Evolutionary conservation across 2,888 invertebrate genomes (phyloP).

Genomic region (Nymphalis urticae): DNA sequence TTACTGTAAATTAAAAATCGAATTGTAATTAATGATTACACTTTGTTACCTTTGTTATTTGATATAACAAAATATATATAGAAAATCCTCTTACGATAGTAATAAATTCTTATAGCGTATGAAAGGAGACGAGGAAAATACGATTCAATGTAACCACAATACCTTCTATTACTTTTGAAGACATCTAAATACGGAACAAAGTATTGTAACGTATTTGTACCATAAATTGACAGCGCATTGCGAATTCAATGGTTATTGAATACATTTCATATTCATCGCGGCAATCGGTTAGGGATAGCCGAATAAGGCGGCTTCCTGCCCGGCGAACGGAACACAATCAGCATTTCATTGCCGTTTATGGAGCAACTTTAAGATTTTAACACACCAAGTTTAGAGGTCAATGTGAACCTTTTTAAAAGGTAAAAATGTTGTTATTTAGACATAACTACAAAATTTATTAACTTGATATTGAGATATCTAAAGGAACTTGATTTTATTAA

Average conservation of each 20-base stretch:
- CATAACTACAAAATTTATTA: neutral
- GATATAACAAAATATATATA: too few species aligned
- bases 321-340: slow-evolving; percentile 53
- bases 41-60: too few species aligned
- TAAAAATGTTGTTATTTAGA: neutral
- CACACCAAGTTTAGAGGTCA: slow-evolving; percentile 4
- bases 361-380: slow-evolving; percentile 24
- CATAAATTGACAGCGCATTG: slow-evolving; percentile 27
- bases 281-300: slow-evolving; percentile 44
- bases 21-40: too few species aligned
- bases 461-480: too few species aligned
- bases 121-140: slow-evolving; percentile 9
- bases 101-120: neutral
- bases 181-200: slow-evolving; percentile 21
- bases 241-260: slow-evolving; percentile 35
- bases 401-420: neutral
- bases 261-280: slow-evolving; percentile 43
- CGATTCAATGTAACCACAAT: neutral
- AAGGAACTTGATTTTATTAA: too few species aligned
- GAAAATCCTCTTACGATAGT: neutral
- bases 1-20: too few species aligned
- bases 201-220: slow-evolving; percentile 19
- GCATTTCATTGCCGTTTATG: slow-evolving; percentile 56
- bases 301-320: slow-evolving; percentile 64
- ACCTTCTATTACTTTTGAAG: neutral